A percentile compares a stretch with the other conserved stretches of the same genome.
These are phyloP conservation scores for Nyctereutes procyonoides DNA, from an alignment of 2,113 vertebrate species.

Conservation along the genomic window DNA sequence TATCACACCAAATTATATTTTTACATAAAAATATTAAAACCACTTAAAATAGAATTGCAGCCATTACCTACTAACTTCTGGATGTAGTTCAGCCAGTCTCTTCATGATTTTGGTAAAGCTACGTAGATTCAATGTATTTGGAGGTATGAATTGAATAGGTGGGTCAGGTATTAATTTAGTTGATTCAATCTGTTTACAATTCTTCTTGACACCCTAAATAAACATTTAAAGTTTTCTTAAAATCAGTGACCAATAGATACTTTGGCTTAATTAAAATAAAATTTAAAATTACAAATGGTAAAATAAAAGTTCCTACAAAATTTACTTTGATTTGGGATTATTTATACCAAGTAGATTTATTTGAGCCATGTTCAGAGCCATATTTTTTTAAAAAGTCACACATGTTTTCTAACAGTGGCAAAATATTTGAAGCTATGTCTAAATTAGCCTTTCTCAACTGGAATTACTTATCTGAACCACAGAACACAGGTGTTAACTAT, in stretches of 20 bases:
- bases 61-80: slow-evolving; percentile 82
- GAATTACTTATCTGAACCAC: background rate
- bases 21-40: background rate
- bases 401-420: background rate
- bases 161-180: background rate
- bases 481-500: background rate
- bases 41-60: background rate
- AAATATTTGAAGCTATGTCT: background rate
- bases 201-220: slow-evolving; percentile 78
- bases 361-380: background rate
- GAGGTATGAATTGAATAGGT: slow-evolving; percentile 67
- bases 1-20: background rate
- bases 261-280: background rate
- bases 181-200: slow-evolving; percentile 67
- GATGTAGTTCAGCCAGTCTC: slow-evolving; percentile 81
- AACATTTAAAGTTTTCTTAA: slow-evolving; percentile 13
- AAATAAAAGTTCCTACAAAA: background rate
- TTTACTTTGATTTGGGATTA: background rate
- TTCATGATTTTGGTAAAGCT: slow-evolving; percentile 86
- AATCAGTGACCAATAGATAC: background rate
- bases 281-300: background rate
- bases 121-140: slow-evolving; percentile 79
- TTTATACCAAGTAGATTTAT: background rate
- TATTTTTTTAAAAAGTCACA: background rate
- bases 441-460: background rate